Conservation (phyloP, 2,888 invertebrate species). For the Oscheius myriophilus region DNA sequence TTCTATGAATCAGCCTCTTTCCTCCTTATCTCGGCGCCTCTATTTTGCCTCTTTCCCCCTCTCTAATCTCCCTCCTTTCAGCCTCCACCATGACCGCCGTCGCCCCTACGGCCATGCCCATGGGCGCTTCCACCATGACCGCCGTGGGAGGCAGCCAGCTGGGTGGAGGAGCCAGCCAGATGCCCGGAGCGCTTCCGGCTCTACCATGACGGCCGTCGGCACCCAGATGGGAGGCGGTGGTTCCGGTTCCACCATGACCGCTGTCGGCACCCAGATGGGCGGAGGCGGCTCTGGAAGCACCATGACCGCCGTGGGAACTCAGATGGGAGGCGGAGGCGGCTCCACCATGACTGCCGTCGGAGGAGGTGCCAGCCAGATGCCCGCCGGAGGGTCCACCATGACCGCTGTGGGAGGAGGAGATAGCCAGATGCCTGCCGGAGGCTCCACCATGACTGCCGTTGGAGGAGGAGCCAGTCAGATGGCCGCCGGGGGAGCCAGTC, state of each 20-base stretch:
- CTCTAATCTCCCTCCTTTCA: too few species aligned
- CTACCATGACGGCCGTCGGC: constrained; percentile 11
- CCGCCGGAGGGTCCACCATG: constrained; percentile 46
- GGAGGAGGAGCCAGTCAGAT: constrained; percentile 5
- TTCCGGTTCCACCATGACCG: constrained; percentile 14
- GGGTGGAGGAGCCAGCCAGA: too few species aligned
- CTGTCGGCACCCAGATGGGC: background rate
- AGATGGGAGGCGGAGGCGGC: background rate
- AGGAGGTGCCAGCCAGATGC: constrained; percentile 48
- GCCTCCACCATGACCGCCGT: constrained; percentile 14
- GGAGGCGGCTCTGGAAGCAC: constrained; percentile 3
- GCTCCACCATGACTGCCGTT: constrained; percentile 27
- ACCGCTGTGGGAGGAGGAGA: constrained; percentile 54
- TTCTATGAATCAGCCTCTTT: too few species aligned
- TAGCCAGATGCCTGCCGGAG: background rate
- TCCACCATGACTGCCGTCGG: constrained; percentile 9
- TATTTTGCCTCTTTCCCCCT: too few species aligned
- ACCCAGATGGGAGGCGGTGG: background rate
- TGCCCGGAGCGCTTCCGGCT: too few species aligned
- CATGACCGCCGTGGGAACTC: constrained; percentile 12
- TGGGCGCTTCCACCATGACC: constrained; percentile 10
- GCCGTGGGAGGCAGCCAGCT: constrained; percentile 1
- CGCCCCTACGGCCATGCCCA: background rate
- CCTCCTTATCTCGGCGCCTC: too few species aligned
- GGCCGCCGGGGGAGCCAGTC: background rate